phyloP scores from a whole-genome alignment of 37 sponge, comb jelly and placozoan species.

The Eunapius fragilis region DNA sequence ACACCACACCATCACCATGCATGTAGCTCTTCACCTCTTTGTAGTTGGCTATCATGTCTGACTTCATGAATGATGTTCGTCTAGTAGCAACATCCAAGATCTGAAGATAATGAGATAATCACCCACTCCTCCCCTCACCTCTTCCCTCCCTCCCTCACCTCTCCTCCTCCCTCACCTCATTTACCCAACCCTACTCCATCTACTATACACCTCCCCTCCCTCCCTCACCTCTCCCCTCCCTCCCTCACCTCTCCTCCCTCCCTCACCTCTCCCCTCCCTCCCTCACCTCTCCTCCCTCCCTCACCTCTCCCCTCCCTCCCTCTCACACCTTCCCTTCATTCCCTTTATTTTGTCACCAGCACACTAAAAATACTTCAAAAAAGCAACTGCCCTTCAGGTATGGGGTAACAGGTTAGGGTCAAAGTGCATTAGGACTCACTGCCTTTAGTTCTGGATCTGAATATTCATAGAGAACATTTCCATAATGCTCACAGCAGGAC shows the following conservation, averaged over 20 bases:
- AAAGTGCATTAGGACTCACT: slow-evolving; percentile 25
- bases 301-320: background rate
- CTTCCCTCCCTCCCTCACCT: no score
- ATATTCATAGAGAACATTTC: slow-evolving; percentile 71
- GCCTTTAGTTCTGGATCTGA: slow-evolving; percentile 68
- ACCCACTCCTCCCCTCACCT: background rate
- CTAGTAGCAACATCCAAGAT: slow-evolving; percentile 77
- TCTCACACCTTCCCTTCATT: background rate
- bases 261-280: background rate
- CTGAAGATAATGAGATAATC: slow-evolving; percentile 14
- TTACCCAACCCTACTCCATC: no score
- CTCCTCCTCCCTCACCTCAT: background rate
- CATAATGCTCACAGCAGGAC: slow-evolving; percentile 87
- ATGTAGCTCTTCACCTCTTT: slow-evolving; percentile 51
- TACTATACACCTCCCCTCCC: no score
- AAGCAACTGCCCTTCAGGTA: no score
- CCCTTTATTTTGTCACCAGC: no score
- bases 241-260: background rate
- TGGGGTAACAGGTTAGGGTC: background rate
- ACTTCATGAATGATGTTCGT: slow-evolving; percentile 29
- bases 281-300: background rate
- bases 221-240: background rate
- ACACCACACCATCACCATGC: background rate
- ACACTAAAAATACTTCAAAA: no score
- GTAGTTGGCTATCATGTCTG: slow-evolving; percentile 55